Percentiles rank a stretch among this genome's conserved stretches.
Conservation (phyloP, 2,113 vertebrate species). For the Emydocephalus ijimae region DNA sequence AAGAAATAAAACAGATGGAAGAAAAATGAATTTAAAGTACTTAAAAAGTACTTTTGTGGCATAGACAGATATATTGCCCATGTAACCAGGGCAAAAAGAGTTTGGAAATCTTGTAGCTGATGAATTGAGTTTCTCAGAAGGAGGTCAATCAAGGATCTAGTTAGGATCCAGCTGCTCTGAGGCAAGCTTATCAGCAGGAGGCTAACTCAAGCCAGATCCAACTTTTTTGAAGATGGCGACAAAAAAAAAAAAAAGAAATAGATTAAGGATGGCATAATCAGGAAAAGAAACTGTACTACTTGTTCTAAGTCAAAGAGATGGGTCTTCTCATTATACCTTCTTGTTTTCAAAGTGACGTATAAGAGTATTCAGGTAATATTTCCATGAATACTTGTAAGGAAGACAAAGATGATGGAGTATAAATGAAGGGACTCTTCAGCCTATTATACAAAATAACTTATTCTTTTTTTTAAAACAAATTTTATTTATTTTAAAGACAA, state of each 20-base stretch:
- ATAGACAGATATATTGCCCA: background rate
- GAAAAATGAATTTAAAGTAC: background rate
- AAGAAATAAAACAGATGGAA: background rate
- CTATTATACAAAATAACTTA: too few relatives aligned
- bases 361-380: background rate
- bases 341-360: conserved; percentile 5
- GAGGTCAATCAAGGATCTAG: conserved; percentile 24
- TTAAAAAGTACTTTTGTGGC: background rate
- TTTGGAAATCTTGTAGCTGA: conserved; percentile 17
- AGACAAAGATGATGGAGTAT: background rate
- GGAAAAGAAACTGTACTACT: background rate
- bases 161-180: conserved; percentile 6
- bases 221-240: conserved; percentile 1
- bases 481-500: too few relatives aligned
- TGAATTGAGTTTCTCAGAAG: conserved; percentile 28
- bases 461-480: too few relatives aligned
- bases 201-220: conserved; percentile 19
- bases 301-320: background rate
- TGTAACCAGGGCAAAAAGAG: background rate
- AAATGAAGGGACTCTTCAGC: background rate
- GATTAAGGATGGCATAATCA: background rate
- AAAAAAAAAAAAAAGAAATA: conserved; percentile 6
- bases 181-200: conserved; percentile 20
- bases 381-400: background rate
- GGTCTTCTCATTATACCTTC: background rate